Percentiles rank a stretch among this genome's conserved stretches.
Conservation (phyloP, 2,797 vertebrate genomes). For the Characodon lateralis region DNA sequence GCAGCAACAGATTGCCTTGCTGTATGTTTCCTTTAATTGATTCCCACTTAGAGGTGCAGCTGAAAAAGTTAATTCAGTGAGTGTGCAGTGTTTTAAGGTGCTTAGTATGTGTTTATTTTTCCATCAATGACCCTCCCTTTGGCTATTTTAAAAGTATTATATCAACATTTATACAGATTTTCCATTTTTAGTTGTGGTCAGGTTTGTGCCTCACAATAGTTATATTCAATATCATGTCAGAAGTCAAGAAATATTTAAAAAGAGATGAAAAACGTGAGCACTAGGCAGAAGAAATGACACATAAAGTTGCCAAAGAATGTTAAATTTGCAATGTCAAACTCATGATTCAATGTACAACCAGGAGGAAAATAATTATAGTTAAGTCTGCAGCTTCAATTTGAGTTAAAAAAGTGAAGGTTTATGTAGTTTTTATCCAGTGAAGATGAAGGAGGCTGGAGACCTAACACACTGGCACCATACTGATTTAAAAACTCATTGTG, state of each 20-base stretch:
- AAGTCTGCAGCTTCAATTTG: neutral
- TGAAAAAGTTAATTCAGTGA: slow-evolving; percentile 56
- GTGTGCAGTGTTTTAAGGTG: slow-evolving; percentile 42
- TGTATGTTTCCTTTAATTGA: slow-evolving; percentile 64
- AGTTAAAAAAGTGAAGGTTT: neutral
- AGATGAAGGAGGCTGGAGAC: neutral
- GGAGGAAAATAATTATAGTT: neutral
- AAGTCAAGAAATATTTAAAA: neutral
- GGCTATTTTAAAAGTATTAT: slow-evolving; percentile 36
- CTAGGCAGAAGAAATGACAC: neutral
- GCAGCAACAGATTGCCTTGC: slow-evolving; percentile 57
- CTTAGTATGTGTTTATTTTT: slow-evolving; percentile 53
- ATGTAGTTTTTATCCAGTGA: neutral
- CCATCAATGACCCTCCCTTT: slow-evolving; percentile 29
- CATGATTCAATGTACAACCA: neutral
- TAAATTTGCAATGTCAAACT: neutral
- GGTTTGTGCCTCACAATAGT: neutral
- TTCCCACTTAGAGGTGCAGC: slow-evolving; percentile 37
- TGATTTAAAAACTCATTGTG: neutral
- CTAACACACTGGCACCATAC: neutral
- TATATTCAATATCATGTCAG: neutral
- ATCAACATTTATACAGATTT: neutral
- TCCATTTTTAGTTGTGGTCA: too few relatives aligned
- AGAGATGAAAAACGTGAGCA: neutral
- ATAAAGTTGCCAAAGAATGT: neutral